A percentile compares a stretch with the other conserved stretches of the same genome.
Conservation (phyloP, 2,113 vertebrate genomes). For the Campylomormyrus tamandua region DNA sequence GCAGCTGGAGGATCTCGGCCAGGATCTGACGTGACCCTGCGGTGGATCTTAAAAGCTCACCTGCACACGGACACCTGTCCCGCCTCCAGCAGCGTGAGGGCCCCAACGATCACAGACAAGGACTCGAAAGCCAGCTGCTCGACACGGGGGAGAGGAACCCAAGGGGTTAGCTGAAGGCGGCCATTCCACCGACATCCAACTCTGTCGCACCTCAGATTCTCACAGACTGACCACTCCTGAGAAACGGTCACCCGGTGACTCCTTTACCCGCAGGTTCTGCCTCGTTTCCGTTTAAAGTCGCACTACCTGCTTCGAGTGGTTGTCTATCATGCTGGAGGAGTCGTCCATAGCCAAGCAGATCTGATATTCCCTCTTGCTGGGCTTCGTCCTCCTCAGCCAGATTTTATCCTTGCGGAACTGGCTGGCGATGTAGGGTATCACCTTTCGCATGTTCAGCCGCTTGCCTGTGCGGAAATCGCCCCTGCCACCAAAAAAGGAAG, state of each 20-base stretch:
- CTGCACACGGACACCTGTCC: constrained; percentile 96
- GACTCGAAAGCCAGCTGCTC: constrained; percentile 90
- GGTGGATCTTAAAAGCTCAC: constrained; percentile 50
- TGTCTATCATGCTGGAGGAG: constrained; percentile 96
- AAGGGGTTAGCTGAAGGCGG: background rate
- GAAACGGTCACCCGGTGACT: background rate
- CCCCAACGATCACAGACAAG: constrained; percentile 87
- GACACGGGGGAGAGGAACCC: constrained; percentile 24
- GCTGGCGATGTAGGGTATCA: constrained; percentile 95
- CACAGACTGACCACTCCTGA: background rate
- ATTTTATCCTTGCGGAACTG: constrained; percentile 98
- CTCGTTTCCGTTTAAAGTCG: background rate
- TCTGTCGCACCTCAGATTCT: background rate
- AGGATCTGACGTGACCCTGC: too few species aligned
- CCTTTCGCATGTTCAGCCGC: constrained; percentile 94
- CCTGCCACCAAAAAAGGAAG: constrained; percentile 50
- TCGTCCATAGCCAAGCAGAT: constrained; percentile 95
- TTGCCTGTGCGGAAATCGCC: constrained; percentile 95
- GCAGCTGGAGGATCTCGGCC: background rate
- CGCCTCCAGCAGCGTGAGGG: constrained; percentile 86
- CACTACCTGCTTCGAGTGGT: constrained; percentile 92
- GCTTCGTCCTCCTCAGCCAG: constrained; percentile 93
- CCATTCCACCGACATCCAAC: background rate
- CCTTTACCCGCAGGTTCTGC: background rate
- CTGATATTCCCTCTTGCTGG: constrained; percentile 94